A percentile compares a stretch with the other conserved stretches of the same genome.
phyloP scores from a whole-genome alignment of 2,797 vertebrate genomes.

The Coregonus ussuriensis region DNA sequence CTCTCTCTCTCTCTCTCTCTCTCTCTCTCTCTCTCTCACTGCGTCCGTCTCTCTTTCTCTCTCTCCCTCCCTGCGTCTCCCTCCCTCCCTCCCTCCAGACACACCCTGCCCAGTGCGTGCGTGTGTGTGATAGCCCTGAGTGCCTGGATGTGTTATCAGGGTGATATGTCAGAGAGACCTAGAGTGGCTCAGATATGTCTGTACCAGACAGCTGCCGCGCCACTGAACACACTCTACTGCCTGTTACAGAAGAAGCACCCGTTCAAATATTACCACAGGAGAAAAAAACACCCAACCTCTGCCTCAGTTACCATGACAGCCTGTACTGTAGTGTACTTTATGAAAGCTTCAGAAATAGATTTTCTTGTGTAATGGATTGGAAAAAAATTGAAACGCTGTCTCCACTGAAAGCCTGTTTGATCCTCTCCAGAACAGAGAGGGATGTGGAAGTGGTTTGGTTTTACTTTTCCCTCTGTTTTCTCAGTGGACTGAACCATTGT shows the following conservation, averaged over 20 bases:
- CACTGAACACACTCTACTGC: constrained; percentile 29
- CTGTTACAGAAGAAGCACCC: constrained; percentile 34
- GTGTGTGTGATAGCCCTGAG: neutral
- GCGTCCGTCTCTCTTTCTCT: too few species aligned
- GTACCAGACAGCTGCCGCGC: constrained; percentile 55
- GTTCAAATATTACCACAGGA: constrained; percentile 53
- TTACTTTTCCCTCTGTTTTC: neutral
- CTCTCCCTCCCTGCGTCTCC: too few species aligned
- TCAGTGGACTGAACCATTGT: neutral
- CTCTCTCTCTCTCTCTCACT: too few species aligned
- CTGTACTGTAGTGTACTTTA: constrained; percentile 20
- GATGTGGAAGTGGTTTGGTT: neutral
- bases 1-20: too few species aligned
- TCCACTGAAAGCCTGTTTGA: constrained; percentile 63
- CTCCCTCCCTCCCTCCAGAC: neutral
- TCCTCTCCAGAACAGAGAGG: constrained; percentile 47
- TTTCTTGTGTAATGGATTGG: constrained; percentile 62
- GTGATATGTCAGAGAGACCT: neutral
- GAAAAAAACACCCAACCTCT: too few species aligned
- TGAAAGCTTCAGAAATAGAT: constrained; percentile 44
- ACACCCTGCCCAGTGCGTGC: neutral
- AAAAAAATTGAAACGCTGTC: constrained; percentile 47
- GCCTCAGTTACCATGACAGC: constrained; percentile 60
- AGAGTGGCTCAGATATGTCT: constrained; percentile 37
- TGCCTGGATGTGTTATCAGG: too few species aligned